phyloP scores from a whole-genome alignment of 2,888 invertebrate genomes.

The Clitarchus hookeri region DNA sequence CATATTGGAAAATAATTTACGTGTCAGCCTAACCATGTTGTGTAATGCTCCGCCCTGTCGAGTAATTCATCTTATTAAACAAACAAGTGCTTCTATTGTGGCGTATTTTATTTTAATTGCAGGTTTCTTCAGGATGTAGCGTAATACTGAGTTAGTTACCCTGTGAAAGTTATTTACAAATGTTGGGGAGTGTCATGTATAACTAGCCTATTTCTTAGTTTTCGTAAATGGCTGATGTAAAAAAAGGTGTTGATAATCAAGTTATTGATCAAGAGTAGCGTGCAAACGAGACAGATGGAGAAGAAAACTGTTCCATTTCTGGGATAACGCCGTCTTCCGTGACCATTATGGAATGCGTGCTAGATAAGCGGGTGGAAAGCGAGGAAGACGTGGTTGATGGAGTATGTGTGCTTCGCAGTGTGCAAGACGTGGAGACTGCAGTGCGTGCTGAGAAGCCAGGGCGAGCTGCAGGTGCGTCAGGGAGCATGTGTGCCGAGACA shows the following conservation, averaged over 20 bases:
- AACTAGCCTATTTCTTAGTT: too few relatives aligned
- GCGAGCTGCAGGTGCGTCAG: neutral
- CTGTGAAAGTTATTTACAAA: too few relatives aligned
- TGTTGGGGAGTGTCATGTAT: too few relatives aligned
- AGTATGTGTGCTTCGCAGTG: too few relatives aligned
- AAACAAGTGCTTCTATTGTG: too few relatives aligned
- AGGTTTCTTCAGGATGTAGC: too few relatives aligned
- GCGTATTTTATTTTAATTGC: too few relatives aligned
- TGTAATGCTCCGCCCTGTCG: too few relatives aligned
- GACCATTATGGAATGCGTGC: neutral
- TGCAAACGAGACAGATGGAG: neutral
- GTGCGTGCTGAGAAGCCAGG: neutral
- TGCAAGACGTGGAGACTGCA: neutral
- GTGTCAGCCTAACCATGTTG: too few relatives aligned
- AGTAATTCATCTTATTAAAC: too few relatives aligned
- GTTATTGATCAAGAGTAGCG: neutral
- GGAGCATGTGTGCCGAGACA: neutral
- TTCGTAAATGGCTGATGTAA: neutral
- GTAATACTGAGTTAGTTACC: too few relatives aligned
- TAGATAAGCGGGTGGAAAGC: neutral
- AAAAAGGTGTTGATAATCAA: neutral
- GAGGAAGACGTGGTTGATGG: neutral
- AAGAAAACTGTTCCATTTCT: neutral
- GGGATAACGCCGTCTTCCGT: neutral
- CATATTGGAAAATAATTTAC: too few relatives aligned